phyloP scores from a whole-genome alignment of 1,140 invertebrate genomes.

The Amphibalanus amphitrite region DNA sequence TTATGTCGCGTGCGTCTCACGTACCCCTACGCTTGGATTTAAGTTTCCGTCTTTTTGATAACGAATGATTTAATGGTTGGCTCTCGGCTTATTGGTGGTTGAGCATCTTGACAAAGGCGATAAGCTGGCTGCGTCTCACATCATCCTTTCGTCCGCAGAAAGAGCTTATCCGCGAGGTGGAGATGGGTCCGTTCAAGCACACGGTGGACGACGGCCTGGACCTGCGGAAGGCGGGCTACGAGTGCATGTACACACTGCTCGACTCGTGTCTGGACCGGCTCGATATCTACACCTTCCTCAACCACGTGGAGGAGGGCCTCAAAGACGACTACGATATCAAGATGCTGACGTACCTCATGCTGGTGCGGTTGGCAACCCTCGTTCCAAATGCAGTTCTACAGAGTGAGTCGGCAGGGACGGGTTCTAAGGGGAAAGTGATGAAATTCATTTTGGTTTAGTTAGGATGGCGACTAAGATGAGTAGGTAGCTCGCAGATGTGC shows the following conservation, averaged over 20 bases:
- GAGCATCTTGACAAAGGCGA: no score
- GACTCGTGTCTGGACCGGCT: conserved; percentile 89
- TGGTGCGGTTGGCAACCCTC: conserved; percentile 71
- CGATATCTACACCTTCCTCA: conserved; percentile 91
- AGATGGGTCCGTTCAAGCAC: conserved; percentile 99
- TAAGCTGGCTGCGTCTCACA: no score
- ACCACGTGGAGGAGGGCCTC: conserved; percentile 73
- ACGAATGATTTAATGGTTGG: no score
- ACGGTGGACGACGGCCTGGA: conserved; percentile 97
- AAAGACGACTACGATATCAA: conserved; percentile 98
- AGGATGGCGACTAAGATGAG: no score
- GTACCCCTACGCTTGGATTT: no score
- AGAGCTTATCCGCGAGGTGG: conserved; percentile 93
- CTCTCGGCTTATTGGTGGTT: no score
- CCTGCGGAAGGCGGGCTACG: conserved; percentile 93
- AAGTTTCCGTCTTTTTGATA: no score
- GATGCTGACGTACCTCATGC: conserved; percentile 97
- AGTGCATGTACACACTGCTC: conserved; percentile 97
- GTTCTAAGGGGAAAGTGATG: no score
- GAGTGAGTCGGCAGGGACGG: conserved; percentile 43
- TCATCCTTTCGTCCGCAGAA: conserved; percentile 40
- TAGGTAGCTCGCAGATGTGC: no score
- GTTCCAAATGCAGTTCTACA: conserved; percentile 85
- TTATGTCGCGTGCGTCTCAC: no score
- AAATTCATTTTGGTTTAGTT: no score